Base-by-base conservation (phyloP, 2,797 vertebrate species). In the Hyperoplus lanceolatus region DNA sequence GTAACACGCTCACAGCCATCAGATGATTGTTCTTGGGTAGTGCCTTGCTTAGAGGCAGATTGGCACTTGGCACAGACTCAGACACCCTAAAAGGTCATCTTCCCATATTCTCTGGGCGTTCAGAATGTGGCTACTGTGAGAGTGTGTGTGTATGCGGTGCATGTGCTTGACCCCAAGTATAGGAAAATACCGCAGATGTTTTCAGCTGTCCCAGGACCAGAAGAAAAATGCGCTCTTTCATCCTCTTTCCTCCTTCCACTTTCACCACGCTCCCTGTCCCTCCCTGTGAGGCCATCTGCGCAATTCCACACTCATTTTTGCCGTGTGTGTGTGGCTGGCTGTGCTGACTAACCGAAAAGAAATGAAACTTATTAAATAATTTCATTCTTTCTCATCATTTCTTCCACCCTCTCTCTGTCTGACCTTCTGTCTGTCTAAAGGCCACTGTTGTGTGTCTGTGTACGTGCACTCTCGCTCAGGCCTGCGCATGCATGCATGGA, bases 161-260 rank as follows among this genome's bases (percentile, higher is more conserved):
- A 64, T 83, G 66, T 71, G 55, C 84, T 64, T 69, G 75, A 87
- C 56, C 29, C 29, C 70, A 63, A 81, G 77, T 87, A 66, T 76
- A 79, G 87, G 86, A 91, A 93, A 90, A 93, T 92, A 76, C 89
- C 74, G 8, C 66, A 72, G 83, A 92, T 89, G 81, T 86, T 91
- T 93, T 78, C 80, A 73, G 78, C 82, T 70, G 78, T 90, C 79
- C 77, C 73, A 74, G 83, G 75, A 91, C 70, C 16, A 83, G 82
- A 80, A 70, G 89, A 89, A 93, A 93, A 93, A 93, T 86, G 86
- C 84, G 36, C 69, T 78, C 91, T 93, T 92, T 94, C 87, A 91
- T 91, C 82, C 67, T 64, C 57, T 74, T 81, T 83, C 53, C 87
- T 83, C 53, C 87, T 53, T 86, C 80, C 74, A 79, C 84, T 84